Conservation (phyloP, 2,888 invertebrate genomes). For the Conops quadrifasciatus region DNA sequence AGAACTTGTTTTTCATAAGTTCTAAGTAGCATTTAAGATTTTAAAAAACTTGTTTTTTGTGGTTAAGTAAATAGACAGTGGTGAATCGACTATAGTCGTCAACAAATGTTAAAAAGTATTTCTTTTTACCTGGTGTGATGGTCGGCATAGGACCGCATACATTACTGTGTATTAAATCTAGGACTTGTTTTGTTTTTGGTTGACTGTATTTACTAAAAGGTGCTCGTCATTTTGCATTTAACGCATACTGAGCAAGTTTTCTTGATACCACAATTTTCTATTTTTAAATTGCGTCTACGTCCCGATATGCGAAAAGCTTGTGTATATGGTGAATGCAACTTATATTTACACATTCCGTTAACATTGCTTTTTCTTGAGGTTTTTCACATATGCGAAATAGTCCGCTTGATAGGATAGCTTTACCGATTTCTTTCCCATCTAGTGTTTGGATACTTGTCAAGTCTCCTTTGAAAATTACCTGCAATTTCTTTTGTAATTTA, state of each 20-base stretch:
- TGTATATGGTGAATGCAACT: background rate
- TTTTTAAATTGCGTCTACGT: background rate
- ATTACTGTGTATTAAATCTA: background rate
- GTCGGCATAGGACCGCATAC: conserved; percentile 49
- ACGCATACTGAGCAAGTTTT: background rate
- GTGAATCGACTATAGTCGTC: conserved; percentile 53
- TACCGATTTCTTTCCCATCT: conserved; percentile 6
- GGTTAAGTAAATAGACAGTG: conserved; percentile 42
- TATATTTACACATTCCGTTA: background rate
- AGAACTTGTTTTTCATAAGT: conserved; percentile 20
- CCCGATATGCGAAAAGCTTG: background rate
- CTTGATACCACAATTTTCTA: background rate
- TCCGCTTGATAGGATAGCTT: background rate
- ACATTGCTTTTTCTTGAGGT: background rate
- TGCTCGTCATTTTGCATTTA: conserved; percentile 1
- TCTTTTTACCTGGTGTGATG: conserved; percentile 44
- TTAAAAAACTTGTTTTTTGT: background rate
- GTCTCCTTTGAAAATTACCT: background rate
- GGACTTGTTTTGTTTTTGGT: too few relatives aligned
- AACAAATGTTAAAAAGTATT: conserved; percentile 51
- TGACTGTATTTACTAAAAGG: background rate
- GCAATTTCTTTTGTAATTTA: background rate
- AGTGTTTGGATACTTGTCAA: background rate
- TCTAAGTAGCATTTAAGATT: background rate
- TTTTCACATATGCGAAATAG: background rate